Percentiles rank a stretch among this genome's conserved stretches.
Conservation (phyloP, 2,113 vertebrate genomes). For the Campylomormyrus numenius region DNA sequence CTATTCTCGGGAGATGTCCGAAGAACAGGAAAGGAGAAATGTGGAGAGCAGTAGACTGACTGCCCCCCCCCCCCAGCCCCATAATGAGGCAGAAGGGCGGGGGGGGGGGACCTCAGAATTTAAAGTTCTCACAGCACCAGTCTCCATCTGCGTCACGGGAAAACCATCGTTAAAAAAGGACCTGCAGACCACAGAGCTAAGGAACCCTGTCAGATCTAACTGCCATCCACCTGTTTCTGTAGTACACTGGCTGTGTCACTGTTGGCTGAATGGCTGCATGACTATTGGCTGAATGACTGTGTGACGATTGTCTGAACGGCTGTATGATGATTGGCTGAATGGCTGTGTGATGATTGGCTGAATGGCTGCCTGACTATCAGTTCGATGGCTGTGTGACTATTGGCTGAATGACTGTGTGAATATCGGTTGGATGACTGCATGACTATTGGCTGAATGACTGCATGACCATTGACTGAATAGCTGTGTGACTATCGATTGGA, state of each 20-base stretch:
- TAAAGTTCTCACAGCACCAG: not conserved
- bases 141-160: not conserved
- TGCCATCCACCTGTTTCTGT: not conserved
- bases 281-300: not conserved
- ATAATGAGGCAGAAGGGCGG: not conserved
- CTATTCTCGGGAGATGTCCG: not conserved
- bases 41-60: not conserved
- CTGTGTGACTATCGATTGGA: not conserved
- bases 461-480: too few species aligned
- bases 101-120: not conserved
- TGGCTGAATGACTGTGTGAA: too few species aligned
- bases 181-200: not conserved
- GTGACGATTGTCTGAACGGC: not conserved
- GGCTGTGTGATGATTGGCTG: not conserved
- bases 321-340: not conserved
- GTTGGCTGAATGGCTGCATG: not conserved
- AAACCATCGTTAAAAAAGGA: not conserved
- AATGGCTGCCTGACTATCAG: not conserved
- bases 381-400: not conserved
- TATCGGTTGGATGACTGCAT: too few species aligned
- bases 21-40: slow-evolving; percentile 7
- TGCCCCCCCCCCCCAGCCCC: not conserved
- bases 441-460: too few species aligned
- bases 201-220: slow-evolving; percentile 2
- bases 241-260: not conserved